Conservation (phyloP, 2,113 vertebrate species). For the Alethe diademata region DNA sequence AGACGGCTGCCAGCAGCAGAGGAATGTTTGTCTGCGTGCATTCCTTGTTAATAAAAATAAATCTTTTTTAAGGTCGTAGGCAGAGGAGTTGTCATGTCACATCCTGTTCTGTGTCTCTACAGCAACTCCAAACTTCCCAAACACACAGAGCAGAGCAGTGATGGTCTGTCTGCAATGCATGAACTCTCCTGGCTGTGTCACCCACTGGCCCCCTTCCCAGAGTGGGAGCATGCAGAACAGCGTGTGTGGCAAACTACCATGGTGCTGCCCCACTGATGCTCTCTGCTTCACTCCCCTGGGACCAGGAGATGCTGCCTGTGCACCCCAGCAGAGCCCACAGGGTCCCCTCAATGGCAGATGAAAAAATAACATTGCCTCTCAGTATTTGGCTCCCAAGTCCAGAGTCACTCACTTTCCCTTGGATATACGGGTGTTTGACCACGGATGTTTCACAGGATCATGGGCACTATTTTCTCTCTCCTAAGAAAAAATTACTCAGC, state of each 20-base stretch:
- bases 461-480: neutral
- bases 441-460: neutral
- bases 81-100: neutral
- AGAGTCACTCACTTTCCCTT: neutral
- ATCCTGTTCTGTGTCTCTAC: neutral
- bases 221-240: fast-evolving
- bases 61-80: neutral
- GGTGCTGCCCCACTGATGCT: fast-evolving
- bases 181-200: neutral
- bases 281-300: neutral
- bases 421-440: neutral
- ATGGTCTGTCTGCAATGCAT: neutral
- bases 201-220: neutral
- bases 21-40: neutral
- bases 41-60: neutral
- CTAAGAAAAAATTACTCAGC: neutral
- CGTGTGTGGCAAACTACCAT: fast-evolving
- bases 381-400: neutral
- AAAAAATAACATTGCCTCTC: neutral
- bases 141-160: neutral
- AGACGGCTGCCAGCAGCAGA: neutral
- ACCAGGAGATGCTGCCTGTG: neutral
- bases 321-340: neutral
- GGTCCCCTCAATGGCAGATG: neutral
- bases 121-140: neutral